Percentiles rank a stretch among this genome's conserved stretches.
These are phyloP conservation scores for Ceratina calcarata DNA, from an alignment of 1,140 invertebrate species.

Conservation along the genomic window DNA sequence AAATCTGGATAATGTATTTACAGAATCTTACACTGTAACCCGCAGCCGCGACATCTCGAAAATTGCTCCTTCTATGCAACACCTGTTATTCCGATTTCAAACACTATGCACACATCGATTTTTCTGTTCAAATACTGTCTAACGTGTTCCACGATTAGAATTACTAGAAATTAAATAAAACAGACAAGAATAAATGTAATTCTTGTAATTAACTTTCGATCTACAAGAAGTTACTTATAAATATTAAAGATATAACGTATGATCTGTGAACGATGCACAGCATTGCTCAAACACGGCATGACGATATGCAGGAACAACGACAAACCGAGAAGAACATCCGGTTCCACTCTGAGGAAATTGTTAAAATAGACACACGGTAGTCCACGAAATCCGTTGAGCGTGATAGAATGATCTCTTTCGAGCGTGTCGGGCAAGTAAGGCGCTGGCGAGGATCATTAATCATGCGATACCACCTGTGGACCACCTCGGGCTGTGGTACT, in stretches of 20 bases:
- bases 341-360: neutral
- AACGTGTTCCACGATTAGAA: too few species aligned
- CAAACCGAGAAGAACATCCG: neutral
- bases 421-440: constrained; percentile 38
- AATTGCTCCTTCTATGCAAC: constrained; percentile 21
- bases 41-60: neutral
- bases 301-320: neutral
- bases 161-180: too few species aligned
- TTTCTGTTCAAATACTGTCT: too few species aligned
- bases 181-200: too few species aligned
- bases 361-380: constrained; percentile 29
- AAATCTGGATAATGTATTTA: constrained; percentile 72
- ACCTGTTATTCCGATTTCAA: neutral
- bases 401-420: constrained; percentile 55
- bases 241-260: neutral
- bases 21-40: constrained; percentile 45
- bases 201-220: too few species aligned
- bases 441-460: constrained; percentile 58
- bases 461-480: constrained; percentile 62
- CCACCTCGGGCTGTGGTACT: neutral
- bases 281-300: neutral
- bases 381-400: constrained; percentile 48
- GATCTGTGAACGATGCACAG: too few species aligned
- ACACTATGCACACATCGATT: neutral
- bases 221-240: neutral